These are phyloP conservation scores for Chaetura pelagica DNA, from an alignment of 2,113 vertebrate species.

Conservation along the genomic window DNA sequence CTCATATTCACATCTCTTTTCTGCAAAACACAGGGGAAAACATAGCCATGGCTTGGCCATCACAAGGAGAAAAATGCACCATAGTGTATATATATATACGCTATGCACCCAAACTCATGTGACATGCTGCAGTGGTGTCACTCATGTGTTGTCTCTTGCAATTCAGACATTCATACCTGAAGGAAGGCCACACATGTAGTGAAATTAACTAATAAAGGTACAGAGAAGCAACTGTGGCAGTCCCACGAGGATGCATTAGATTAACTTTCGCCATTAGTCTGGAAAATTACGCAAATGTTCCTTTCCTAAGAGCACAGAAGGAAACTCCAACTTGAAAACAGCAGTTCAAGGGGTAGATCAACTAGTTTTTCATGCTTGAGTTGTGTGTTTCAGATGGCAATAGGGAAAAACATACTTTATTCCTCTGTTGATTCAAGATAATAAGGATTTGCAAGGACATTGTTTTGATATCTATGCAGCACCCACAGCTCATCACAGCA, in stretches of 20 bases:
- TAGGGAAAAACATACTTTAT: background rate
- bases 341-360: background rate
- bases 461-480: background rate
- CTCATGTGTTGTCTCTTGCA: background rate
- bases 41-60: background rate
- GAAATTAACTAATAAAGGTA: background rate
- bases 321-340: background rate
- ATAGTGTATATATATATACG: fast-evolving
- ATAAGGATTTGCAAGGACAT: background rate
- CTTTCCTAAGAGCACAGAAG: background rate
- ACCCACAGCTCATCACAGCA: background rate
- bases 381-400: background rate
- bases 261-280: background rate
- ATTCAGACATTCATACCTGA: background rate
- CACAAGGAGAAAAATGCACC: background rate
- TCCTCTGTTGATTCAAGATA: background rate
- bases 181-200: background rate
- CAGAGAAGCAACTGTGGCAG: background rate
- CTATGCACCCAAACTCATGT: fast-evolving
- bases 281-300: background rate
- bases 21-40: background rate
- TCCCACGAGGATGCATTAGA: background rate
- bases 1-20: background rate
- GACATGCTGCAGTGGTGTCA: background rate
- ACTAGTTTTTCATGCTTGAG: background rate